phyloP scores from a whole-genome alignment of 2,888 invertebrate genomes.

The Agrenia bidenticulata region DNA sequence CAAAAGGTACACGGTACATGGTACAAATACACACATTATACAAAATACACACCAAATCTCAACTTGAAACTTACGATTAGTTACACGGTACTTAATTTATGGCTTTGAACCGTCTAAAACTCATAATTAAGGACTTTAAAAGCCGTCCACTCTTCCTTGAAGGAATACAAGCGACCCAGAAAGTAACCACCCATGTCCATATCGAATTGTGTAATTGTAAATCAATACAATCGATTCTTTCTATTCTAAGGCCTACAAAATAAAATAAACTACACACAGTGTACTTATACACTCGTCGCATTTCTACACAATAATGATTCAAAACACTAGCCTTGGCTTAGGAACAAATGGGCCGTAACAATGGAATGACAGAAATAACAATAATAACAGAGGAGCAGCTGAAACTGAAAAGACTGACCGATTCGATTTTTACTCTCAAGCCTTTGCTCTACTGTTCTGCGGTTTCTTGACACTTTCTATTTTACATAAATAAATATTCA shows the following conservation, averaged over 20 bases:
- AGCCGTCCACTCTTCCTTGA: neutral
- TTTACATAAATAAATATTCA: too few relatives aligned
- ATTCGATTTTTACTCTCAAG: too few relatives aligned
- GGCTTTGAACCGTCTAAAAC: slow-evolving; percentile 1
- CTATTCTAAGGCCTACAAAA: too few relatives aligned
- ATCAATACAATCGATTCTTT: neutral
- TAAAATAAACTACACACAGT: too few relatives aligned
- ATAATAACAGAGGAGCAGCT: too few relatives aligned
- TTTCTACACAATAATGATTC: neutral
- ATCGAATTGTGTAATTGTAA: neutral
- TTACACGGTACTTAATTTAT: slow-evolving; percentile 2
- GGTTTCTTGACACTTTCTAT: too few relatives aligned
- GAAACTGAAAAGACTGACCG: too few relatives aligned
- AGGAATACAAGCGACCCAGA: slow-evolving; percentile 13
- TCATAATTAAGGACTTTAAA: slow-evolving; percentile 17
- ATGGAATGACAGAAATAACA: slow-evolving; percentile 5
- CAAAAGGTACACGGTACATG: neutral
- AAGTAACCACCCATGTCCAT: slow-evolving; percentile 17
- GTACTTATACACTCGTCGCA: too few relatives aligned
- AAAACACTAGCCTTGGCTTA: neutral
- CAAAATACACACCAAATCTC: neutral
- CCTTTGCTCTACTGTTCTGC: too few relatives aligned
- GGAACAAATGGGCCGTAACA: slow-evolving; percentile 1
- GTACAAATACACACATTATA: neutral
- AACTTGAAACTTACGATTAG: neutral